Conservation (phyloP, 2,113 vertebrate genomes). For the Protomyctophum bolini region DNA sequence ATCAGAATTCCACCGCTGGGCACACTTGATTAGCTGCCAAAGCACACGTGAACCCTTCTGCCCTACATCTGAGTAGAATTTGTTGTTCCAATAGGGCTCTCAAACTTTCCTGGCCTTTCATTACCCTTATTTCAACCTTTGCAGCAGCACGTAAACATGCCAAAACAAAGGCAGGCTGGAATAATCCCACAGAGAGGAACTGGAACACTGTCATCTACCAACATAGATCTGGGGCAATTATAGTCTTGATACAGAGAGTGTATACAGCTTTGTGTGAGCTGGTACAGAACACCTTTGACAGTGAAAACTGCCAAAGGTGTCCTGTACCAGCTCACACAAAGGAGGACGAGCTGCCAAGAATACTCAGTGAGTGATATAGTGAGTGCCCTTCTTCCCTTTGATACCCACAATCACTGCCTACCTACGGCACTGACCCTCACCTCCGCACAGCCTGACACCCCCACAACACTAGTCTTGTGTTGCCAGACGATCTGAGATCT, state of each 20-base stretch:
- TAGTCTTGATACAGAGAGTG: slow-evolving; percentile 5
- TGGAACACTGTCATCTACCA: slow-evolving; percentile 15
- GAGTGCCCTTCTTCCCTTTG: slow-evolving; percentile 41
- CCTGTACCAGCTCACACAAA: slow-evolving; percentile 26
- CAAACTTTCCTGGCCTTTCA: slow-evolving; percentile 8
- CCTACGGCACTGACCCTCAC: slow-evolving; percentile 53
- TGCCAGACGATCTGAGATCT: too few species aligned
- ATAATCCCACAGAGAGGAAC: slow-evolving; percentile 18
- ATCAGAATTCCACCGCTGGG: neutral
- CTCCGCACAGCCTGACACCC: slow-evolving; percentile 54
- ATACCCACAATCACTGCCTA: slow-evolving; percentile 47
- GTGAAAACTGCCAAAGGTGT: slow-evolving; percentile 27
- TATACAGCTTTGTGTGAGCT: too few species aligned
- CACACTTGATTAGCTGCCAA: neutral
- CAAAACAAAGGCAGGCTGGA: slow-evolving; percentile 31
- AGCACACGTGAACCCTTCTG: neutral
- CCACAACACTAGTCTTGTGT: slow-evolving; percentile 26
- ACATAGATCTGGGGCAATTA: slow-evolving; percentile 23
- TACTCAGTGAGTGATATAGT: slow-evolving; percentile 41
- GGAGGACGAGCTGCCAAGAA: slow-evolving; percentile 57
- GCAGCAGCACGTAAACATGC: neutral
- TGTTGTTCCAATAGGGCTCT: slow-evolving; percentile 2
- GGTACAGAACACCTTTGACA: too few species aligned
- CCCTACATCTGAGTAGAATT: slow-evolving; percentile 3
- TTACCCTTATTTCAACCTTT: slow-evolving; percentile 18